Base-by-base conservation (phyloP, 1,140 invertebrate genomes). In the Macrobrachium nipponense region DNA sequence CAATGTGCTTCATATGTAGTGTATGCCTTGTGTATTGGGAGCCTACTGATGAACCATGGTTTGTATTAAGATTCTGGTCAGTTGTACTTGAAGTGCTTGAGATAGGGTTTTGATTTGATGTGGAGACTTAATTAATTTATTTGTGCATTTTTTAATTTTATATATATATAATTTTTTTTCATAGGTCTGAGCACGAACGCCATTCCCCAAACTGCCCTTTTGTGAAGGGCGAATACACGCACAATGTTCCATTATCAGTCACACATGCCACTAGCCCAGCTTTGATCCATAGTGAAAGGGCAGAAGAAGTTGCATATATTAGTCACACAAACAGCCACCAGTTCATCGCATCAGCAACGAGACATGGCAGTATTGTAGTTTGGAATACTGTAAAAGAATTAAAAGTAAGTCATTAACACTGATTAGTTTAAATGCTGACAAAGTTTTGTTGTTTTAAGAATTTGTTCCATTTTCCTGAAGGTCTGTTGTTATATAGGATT, bases 21-120 rank as follows among this genome's bases (percentile, higher is more conserved):
- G 96, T 98, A 5, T 98, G 96, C 90, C 92, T 98, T 7, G 96
- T 98, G 1, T 97, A 96, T 92, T 98, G 97, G 97, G 97, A 98
- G 91, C 96, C 97, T 83, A 97, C 96, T 0, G 97, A 98, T 92
- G 97, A 98, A 91, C 97, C 97, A 0, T 98, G 93, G 93, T 93
- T 89, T 89, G 79, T 76, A 15, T 51, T 72, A n/a, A 17, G 78
- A 59, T 17, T 62, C 44, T 82, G 76, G 75, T 70, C 14, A 70
- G 78, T 73, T 68, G 5, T 43, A 44, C 75, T 7, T 60, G 1
- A 5, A 43, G 51, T 23, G 23, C 23, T 36, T 36, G n/a, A 12
- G n/a, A 68, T n/a, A 58, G 15, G 12, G 75, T 64, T 64, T 64
- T 36, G 18, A 80, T 5, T 80, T n/a, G 14, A 1, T 51, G 44